Base-by-base conservation (phyloP, 2,113 vertebrate genomes). In the Prunella fulvescens region DNA sequence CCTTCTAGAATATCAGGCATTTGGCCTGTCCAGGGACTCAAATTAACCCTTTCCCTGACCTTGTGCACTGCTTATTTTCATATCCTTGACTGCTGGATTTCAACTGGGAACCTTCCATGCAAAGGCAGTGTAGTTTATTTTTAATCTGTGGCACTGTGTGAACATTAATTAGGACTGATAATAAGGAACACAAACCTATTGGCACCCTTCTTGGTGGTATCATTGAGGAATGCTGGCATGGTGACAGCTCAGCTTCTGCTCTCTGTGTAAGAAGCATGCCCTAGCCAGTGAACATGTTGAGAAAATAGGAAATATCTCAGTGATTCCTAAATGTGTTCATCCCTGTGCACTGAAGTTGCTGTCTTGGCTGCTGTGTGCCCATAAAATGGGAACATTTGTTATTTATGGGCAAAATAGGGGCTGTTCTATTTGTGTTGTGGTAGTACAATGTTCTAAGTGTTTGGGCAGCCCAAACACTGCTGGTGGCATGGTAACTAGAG, bases 251-350 rank as follows among this genome's bases (percentile, higher is more conserved):
- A 88, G 85, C 81, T 90, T 80, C 66, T 70, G 70, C 50, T 83
- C 24, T 1, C 0, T 54, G 58, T 1, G 0, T 29, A 44, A 79
- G 64, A 50, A 83, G 18, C 47, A 47, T 0, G 0, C 39, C 35
- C 8, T 54, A 61, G 22, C 15, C 91, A 94, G 50, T 53, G 29
- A 90, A 44, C 44, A 54, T n/a, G 24, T 35, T 81, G 84, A 81
- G 65, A 28, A 87, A 86, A 73, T 12, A 62, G 25, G 35, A 58
- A 65, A 39, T 71, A 84, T 81, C 88, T 82, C n/a, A 35, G 6
- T 67, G 60, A 54, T 69, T 91, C 62, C 58, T 80, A 17, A 69
- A 42, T 31, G 37, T 48, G 40, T 78, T 64, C 88, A 80, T 66
- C 39, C 31, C 31, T 37, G 71, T 45, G 76, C 57, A 37, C 26